Conservation (phyloP, 2,888 invertebrate genomes). For the Epirrhoe alternata region DNA sequence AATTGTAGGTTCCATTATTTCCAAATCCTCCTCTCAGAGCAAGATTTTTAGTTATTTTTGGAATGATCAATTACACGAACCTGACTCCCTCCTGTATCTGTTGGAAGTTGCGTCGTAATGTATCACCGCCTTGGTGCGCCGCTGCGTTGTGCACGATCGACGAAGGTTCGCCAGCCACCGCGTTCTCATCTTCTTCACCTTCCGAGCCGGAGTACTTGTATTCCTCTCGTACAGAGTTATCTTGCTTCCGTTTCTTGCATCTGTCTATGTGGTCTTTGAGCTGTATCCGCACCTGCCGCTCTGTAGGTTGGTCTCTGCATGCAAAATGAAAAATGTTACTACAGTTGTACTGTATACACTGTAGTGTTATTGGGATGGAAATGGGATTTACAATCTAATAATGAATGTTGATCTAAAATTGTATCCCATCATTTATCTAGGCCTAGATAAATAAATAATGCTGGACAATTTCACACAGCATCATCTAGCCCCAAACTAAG, state of each 20-base stretch:
- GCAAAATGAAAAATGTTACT: not conserved
- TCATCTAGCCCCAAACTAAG: too few relatives aligned
- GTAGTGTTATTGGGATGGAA: too few relatives aligned
- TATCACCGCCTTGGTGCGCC: slow-evolving; percentile 93
- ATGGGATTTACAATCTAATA: too few relatives aligned
- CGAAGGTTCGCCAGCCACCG: slow-evolving; percentile 96
- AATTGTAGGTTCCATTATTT: not conserved
- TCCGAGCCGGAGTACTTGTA: slow-evolving; percentile 97
- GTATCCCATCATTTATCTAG: too few relatives aligned
- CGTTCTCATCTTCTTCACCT: slow-evolving; percentile 97
- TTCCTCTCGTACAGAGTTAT: slow-evolving; percentile 91
- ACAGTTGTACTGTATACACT: too few relatives aligned
- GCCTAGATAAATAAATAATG: too few relatives aligned
- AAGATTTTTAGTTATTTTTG: not conserved
- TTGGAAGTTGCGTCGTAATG: slow-evolving; percentile 98
- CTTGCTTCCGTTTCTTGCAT: slow-evolving; percentile 97
- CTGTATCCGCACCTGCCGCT: slow-evolving; percentile 98
- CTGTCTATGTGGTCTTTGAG: slow-evolving; percentile 99
- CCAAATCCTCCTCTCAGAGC: not conserved
- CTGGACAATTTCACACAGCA: too few relatives aligned
- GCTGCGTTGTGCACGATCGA: slow-evolving; percentile 95
- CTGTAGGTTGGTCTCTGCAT: slow-evolving; percentile 97
- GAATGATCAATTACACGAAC: slow-evolving; percentile 48
- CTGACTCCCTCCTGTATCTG: slow-evolving; percentile 94
- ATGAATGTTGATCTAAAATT: too few relatives aligned